Conservation (phyloP, 2,888 invertebrate genomes). For the Monoplex corrugatus region DNA sequence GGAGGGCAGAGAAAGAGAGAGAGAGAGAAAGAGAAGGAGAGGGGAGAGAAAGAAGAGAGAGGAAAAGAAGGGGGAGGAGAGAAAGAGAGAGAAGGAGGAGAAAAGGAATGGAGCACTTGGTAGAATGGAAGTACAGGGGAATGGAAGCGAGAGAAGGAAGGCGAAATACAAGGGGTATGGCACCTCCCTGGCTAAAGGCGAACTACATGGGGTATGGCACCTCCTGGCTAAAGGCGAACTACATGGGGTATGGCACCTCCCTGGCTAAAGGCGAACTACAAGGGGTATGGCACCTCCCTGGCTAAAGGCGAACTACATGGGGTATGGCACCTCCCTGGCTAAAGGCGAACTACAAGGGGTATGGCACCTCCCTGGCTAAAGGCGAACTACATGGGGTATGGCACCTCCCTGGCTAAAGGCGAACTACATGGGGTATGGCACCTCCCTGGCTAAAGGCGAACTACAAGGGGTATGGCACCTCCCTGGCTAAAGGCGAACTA, state of each 20-base stretch:
- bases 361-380: background rate
- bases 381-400: no score
- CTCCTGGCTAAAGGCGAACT: background rate
- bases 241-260: background rate
- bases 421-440: background rate
- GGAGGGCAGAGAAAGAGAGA: background rate
- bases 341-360: background rate
- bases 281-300: background rate
- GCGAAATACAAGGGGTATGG: background rate
- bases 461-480: background rate
- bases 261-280: background rate
- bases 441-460: no score
- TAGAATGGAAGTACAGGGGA: background rate
- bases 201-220: background rate
- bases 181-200: background rate
- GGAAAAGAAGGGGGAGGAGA: background rate
- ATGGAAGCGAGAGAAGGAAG: background rate
- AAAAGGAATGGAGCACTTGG: background rate
- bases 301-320: background rate
- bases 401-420: background rate
- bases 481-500: background rate
- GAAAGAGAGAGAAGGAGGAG: background rate
- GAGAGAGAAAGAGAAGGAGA: background rate
- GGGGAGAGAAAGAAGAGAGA: background rate
- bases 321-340: background rate